Percentiles rank a stretch among this genome's conserved stretches.
These are phyloP conservation scores for Cherax quadricarinatus DNA, from an alignment of 1,140 invertebrate species.

Conservation along the genomic window DNA sequence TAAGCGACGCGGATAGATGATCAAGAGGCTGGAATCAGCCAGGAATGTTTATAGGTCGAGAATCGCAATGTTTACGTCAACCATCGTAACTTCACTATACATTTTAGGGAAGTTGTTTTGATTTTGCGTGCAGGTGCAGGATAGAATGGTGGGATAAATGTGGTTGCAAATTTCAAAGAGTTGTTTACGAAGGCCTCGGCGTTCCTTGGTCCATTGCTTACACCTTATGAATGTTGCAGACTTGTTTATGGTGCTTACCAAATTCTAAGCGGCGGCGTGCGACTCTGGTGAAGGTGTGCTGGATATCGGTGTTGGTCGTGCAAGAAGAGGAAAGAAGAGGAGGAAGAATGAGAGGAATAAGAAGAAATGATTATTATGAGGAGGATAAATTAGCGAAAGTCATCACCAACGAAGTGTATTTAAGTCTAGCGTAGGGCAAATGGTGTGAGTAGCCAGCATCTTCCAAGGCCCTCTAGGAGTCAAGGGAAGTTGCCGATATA, in stretches of 20 bases:
- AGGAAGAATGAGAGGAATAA: too few species aligned
- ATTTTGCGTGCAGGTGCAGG: background rate
- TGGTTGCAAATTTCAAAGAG: background rate
- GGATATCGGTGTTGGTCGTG: too few species aligned
- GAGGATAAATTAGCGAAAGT: too few species aligned
- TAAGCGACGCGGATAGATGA: background rate
- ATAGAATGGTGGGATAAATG: constrained; percentile 4
- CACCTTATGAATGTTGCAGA: constrained; percentile 33
- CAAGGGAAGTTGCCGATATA: background rate
- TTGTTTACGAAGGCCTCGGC: constrained; percentile 32
- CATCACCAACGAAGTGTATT: too few species aligned
- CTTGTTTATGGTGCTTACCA: background rate
- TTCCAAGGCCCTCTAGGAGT: background rate
- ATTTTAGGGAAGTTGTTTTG: background rate
- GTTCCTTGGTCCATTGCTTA: constrained; percentile 34
- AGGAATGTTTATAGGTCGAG: background rate
- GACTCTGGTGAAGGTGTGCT: background rate
- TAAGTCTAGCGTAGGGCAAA: background rate
- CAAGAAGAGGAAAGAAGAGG: too few species aligned
- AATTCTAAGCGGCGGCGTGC: background rate
- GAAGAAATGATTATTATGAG: too few species aligned
- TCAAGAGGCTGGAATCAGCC: background rate
- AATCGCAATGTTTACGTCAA: background rate
- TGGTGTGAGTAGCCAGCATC: background rate
- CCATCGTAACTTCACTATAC: background rate